phyloP scores from a whole-genome alignment of 2,113 vertebrate species.

The Mohoua ochrocephala region DNA sequence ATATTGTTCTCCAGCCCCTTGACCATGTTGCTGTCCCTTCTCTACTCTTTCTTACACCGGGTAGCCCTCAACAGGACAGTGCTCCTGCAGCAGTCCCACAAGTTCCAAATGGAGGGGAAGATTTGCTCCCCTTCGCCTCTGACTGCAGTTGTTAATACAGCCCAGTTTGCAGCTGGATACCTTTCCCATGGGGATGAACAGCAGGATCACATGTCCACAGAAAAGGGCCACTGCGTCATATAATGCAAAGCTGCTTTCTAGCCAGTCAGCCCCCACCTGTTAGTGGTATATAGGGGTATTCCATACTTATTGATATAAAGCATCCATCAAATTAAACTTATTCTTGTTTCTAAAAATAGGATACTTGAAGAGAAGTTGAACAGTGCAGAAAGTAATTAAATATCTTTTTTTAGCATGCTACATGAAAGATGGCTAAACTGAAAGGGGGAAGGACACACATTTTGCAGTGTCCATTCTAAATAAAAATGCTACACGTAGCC shows the following conservation, averaged over 20 bases:
- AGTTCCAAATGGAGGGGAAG: background rate
- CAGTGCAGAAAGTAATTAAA: background rate
- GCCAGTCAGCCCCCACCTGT: background rate
- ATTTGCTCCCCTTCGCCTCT: background rate
- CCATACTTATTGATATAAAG: background rate
- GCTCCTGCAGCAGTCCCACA: background rate
- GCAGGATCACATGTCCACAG: background rate
- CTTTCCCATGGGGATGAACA: background rate
- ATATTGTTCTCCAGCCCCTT: background rate
- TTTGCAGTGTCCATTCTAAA: background rate
- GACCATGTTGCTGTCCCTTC: background rate
- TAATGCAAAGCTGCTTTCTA: background rate
- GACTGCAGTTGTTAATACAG: background rate
- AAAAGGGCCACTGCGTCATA: background rate
- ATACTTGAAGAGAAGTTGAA: background rate
- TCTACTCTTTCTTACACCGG: background rate
- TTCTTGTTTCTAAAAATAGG: background rate
- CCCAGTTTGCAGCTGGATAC: background rate
- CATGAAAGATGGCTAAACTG: background rate
- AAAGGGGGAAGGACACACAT: background rate
- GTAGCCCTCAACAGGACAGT: background rate
- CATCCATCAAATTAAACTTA: background rate
- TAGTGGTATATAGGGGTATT: background rate
- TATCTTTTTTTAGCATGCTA: background rate
- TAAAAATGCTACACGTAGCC: background rate